These are phyloP conservation scores for Toxotes jaculatrix DNA, from an alignment of 2,113 vertebrate species.

Conservation along the genomic window DNA sequence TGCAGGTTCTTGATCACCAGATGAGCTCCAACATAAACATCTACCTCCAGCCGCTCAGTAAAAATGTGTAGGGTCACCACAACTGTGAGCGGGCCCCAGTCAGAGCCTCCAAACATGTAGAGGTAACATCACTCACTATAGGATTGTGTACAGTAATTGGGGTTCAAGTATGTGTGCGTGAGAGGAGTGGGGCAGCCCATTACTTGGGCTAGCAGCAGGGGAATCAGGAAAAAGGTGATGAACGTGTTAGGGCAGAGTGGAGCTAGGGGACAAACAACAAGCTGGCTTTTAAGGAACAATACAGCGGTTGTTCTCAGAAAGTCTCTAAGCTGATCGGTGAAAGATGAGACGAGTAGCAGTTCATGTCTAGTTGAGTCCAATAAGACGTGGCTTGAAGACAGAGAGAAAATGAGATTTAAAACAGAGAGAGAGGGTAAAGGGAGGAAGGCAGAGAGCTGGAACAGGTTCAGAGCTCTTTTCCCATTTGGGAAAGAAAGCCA, in stretches of 20 bases:
- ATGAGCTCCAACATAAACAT: constrained; percentile 61
- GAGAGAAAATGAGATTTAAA: constrained; percentile 28
- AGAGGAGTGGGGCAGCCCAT: constrained; percentile 10
- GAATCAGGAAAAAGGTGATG: constrained; percentile 10
- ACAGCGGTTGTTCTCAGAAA: constrained; percentile 50
- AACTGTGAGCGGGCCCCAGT: constrained; percentile 19
- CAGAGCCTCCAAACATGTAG: constrained; percentile 20
- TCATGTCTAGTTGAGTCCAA: constrained; percentile 28
- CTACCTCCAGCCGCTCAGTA: constrained; percentile 11
- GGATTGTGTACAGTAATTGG: constrained; percentile 32
- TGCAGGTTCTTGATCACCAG: constrained; percentile 28
- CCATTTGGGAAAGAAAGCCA: constrained; percentile 48
- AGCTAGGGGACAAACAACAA: constrained; percentile 27
- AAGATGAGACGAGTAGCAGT: constrained; percentile 49
- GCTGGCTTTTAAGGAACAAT: constrained; percentile 42
- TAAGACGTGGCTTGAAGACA: constrained; percentile 3
- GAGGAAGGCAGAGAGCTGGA: constrained; percentile 26
- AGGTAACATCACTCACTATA: constrained; percentile 36
- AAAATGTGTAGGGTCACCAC: constrained; percentile 17
- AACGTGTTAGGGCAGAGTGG: background rate
- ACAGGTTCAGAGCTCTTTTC: constrained; percentile 39
- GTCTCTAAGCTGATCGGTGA: constrained; percentile 25
- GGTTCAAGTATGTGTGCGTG: constrained; percentile 35
- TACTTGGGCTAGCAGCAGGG: constrained; percentile 46
- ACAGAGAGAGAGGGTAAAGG: constrained; percentile 4